Evolutionary conservation across 2,888 invertebrate species (phyloP).

Genomic region (Athalia cordata): DNA sequence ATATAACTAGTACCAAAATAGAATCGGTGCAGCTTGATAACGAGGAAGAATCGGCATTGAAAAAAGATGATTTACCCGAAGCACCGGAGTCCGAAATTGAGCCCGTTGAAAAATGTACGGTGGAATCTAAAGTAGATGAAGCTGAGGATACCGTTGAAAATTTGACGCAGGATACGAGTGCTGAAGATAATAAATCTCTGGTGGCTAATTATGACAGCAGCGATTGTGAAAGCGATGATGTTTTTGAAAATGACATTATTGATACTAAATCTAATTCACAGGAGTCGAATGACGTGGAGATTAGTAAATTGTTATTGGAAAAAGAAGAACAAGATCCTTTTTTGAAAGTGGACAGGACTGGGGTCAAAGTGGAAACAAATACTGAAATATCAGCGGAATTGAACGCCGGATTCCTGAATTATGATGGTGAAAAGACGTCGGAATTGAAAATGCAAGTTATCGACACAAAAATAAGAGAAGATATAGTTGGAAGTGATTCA

Average conservation of each 20-base stretch:
- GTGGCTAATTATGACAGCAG: slow-evolving; percentile 63
- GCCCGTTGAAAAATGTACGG: slow-evolving; percentile 6
- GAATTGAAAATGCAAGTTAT: slow-evolving; percentile 31
- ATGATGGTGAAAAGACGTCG: not conserved
- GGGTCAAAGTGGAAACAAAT: slow-evolving; percentile 31
- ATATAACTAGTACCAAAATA: not conserved
- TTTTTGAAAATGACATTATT: slow-evolving; percentile 49
- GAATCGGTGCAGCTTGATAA: slow-evolving; percentile 7
- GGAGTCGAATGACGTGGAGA: slow-evolving; percentile 37
- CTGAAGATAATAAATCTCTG: slow-evolving; percentile 51
- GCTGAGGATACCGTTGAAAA: slow-evolving; percentile 40
- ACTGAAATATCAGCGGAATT: not conserved
- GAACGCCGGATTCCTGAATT: slow-evolving; percentile 32
- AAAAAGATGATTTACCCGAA: not conserved
- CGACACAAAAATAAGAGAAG: slow-evolving; percentile 46
- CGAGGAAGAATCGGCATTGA: not conserved
- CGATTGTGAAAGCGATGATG: slow-evolving; percentile 57
- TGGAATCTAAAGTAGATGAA: slow-evolving; percentile 48
- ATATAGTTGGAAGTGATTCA: not conserved
- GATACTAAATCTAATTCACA: slow-evolving; percentile 25
- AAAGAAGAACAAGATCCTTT: slow-evolving; percentile 17
- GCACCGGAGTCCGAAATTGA: slow-evolving; percentile 6
- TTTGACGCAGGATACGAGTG: slow-evolving; percentile 38
- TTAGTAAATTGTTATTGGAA: not conserved
- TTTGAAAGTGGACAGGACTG: not conserved